phyloP scores from a whole-genome alignment of 1,140 invertebrate species.

The Proales similis region DNA sequence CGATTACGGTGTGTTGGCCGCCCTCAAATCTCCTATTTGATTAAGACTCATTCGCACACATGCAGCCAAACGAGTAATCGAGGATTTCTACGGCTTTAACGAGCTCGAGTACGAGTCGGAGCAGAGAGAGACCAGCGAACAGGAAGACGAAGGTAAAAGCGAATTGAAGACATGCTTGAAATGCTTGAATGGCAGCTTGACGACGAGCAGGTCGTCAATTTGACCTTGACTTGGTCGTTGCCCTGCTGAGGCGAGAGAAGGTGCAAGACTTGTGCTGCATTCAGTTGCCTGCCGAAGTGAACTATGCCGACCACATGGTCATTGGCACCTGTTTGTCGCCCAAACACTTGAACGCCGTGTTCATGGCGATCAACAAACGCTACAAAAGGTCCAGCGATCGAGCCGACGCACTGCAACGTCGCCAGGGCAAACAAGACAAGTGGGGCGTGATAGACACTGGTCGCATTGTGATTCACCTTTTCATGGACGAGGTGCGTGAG shows the following conservation, averaged over 20 bases:
- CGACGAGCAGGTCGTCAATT: too few species aligned
- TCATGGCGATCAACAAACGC: constrained; percentile 64
- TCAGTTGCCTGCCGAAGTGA: constrained; percentile 63
- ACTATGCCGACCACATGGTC: constrained; percentile 75
- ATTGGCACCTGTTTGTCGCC: constrained; percentile 66
- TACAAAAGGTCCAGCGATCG: constrained; percentile 14
- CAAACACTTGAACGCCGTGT: constrained; percentile 67
- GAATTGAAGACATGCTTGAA: constrained; percentile 68
- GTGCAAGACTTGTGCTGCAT: constrained; percentile 72
- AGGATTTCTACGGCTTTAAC: constrained; percentile 31
- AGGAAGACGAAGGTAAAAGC: constrained; percentile 54
- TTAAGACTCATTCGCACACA: too few species aligned
- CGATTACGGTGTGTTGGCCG: neutral
- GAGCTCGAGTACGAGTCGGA: constrained; percentile 28
- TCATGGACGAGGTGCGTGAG: constrained; percentile 62
- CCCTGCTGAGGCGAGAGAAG: constrained; percentile 67
- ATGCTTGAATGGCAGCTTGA: neutral
- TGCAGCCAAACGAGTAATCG: constrained; percentile 30
- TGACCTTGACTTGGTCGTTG: constrained; percentile 51
- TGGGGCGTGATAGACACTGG: constrained; percentile 78
- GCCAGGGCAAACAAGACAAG: constrained; percentile 29
- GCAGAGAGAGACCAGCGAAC: constrained; percentile 60
- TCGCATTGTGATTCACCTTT: constrained; percentile 83
- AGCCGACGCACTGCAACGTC: neutral
- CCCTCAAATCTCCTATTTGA: neutral